A percentile compares a stretch with the other conserved stretches of the same genome.
These are phyloP conservation scores for Alfaro cultratus DNA, from an alignment of 2,797 vertebrate genomes.

Conservation along the genomic window DNA sequence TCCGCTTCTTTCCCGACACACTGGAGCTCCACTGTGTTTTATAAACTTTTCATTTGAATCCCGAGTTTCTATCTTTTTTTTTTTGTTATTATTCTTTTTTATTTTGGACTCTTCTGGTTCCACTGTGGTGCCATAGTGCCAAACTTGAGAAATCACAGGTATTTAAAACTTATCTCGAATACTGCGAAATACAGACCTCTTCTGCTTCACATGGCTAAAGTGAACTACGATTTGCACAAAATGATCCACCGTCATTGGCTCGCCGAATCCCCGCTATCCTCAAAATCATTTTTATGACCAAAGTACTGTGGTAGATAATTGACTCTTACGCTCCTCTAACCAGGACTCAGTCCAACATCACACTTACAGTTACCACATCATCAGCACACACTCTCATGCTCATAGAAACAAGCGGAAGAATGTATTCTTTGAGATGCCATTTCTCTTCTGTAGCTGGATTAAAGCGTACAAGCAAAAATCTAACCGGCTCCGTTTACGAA, in stretches of 20 bases:
- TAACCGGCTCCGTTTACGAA: slow-evolving; percentile 45
- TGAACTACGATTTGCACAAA: slow-evolving; percentile 76
- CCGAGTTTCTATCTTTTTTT: slow-evolving; percentile 22
- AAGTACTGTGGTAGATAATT: slow-evolving; percentile 83
- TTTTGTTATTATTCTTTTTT: not conserved
- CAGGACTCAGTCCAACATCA: slow-evolving; percentile 46
- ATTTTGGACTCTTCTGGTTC: slow-evolving; percentile 63
- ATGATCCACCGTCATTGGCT: slow-evolving; percentile 69
- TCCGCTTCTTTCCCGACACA: slow-evolving; percentile 69
- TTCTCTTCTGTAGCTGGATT: slow-evolving; percentile 59
- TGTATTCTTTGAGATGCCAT: slow-evolving; percentile 76
- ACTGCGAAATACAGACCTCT: slow-evolving; percentile 60
- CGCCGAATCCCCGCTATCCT: slow-evolving; percentile 60
- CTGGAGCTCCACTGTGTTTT: slow-evolving; percentile 75
- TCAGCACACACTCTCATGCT: slow-evolving; percentile 49
- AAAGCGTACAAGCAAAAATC: slow-evolving; percentile 46
- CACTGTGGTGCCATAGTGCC: slow-evolving; percentile 78
- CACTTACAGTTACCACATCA: slow-evolving; percentile 49
- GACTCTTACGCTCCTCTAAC: slow-evolving; percentile 33
- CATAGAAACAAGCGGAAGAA: slow-evolving; percentile 71
- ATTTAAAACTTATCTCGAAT: slow-evolving; percentile 63
- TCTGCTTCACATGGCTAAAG: slow-evolving; percentile 61
- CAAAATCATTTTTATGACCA: slow-evolving; percentile 81
- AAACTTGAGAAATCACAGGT: slow-evolving; percentile 65
- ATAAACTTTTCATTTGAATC: slow-evolving; percentile 35